Conservation (phyloP, 2,797 vertebrate species). For the Sebastiscus albofasciatus region DNA sequence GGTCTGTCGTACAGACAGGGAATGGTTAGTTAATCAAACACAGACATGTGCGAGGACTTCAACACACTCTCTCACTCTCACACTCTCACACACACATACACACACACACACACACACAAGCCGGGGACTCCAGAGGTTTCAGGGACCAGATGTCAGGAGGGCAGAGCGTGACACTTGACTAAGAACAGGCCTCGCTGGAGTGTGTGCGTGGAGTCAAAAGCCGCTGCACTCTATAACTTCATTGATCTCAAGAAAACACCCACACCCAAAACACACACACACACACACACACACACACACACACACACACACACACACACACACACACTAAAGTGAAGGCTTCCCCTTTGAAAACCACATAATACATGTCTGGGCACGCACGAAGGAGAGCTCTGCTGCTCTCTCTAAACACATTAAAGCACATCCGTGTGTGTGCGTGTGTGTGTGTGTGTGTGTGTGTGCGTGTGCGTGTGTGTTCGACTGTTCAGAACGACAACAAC, state of each 20-base stretch:
- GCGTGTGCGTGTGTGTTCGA: not conserved
- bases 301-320: constrained; percentile 21
- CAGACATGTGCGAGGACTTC: constrained; percentile 44
- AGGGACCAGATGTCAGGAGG: constrained; percentile 74
- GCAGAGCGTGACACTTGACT: constrained; percentile 74
- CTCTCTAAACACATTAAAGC: constrained; percentile 66
- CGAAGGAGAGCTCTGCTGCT: constrained; percentile 58
- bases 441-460: not conserved
- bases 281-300: constrained; percentile 53
- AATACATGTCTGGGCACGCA: constrained; percentile 73
- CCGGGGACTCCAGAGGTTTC: constrained; percentile 52
- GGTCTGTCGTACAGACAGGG: constrained; percentile 50
- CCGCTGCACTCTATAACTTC: constrained; percentile 60
- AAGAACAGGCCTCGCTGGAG: constrained; percentile 64
- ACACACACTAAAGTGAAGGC: constrained; percentile 68
- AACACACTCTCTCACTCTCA: not conserved
- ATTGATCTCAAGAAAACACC: constrained; percentile 68
- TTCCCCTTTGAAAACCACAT: constrained; percentile 78
- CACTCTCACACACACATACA: constrained; percentile 18
- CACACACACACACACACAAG: constrained; percentile 9
- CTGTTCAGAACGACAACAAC: constrained; percentile 30
- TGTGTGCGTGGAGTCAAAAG: constrained; percentile 42
- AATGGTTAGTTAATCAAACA: constrained; percentile 68
- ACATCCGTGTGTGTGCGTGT: constrained; percentile 10
- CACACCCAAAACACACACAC: constrained; percentile 37